Evolutionary conservation across 2,113 vertebrate species (phyloP).

Genomic region (Chionodraco myersi): DNA sequence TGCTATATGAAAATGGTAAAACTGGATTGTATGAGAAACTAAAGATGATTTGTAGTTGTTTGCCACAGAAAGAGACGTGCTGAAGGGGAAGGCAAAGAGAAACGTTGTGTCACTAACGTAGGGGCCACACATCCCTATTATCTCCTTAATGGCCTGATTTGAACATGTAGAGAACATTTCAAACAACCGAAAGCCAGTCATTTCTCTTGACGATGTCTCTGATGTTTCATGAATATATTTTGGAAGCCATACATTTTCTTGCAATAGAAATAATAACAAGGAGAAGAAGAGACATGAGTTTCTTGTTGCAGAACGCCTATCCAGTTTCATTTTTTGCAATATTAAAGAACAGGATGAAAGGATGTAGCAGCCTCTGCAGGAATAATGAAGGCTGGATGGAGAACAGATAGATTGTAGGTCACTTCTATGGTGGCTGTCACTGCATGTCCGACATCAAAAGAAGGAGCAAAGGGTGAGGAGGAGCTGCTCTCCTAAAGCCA

Average conservation of each 20-base stretch:
- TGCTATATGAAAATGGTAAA: slow-evolving; percentile 37
- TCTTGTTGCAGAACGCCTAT: slow-evolving; percentile 6
- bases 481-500: slow-evolving; percentile 12
- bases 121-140: slow-evolving; percentile 20
- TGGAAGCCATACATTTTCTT: slow-evolving; percentile 1
- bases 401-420: slow-evolving; percentile 44
- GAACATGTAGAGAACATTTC: slow-evolving; percentile 5
- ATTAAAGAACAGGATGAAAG: slow-evolving; percentile 37
- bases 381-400: slow-evolving; percentile 51
- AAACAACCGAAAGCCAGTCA: slow-evolving; percentile 18
- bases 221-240: slow-evolving; percentile 29
- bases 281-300: neutral
- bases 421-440: slow-evolving; percentile 40
- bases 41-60: slow-evolving; percentile 25
- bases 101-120: neutral
- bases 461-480: neutral
- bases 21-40: slow-evolving; percentile 25
- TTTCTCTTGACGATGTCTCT: slow-evolving; percentile 19
- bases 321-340: slow-evolving; percentile 26
- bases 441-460: slow-evolving; percentile 36
- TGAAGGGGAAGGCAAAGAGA: neutral
- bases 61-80: slow-evolving; percentile 12
- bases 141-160: slow-evolving; percentile 34
- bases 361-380: slow-evolving; percentile 4
- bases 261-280: slow-evolving; percentile 3